Conservation (phyloP, 1,140 invertebrate genomes). For the Antheraea pernyi region DNA sequence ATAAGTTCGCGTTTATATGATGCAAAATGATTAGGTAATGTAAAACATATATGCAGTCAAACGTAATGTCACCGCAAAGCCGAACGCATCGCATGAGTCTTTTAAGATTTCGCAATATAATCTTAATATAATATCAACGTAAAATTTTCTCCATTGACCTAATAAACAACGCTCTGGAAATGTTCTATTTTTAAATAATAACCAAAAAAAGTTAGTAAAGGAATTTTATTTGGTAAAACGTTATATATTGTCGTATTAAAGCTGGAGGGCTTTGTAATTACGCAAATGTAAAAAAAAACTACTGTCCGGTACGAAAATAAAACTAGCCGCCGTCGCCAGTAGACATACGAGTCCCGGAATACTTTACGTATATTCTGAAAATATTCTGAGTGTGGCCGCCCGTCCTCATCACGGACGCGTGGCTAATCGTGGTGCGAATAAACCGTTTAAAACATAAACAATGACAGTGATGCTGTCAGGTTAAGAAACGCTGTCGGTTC, state of each 20-base stretch:
- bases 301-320: constrained; percentile 63
- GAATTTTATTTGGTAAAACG: constrained; percentile 25
- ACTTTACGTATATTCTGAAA: constrained; percentile 48
- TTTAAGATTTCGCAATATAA: constrained; percentile 8
- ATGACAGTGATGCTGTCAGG: constrained; percentile 12
- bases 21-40: no score
- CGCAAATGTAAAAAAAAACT: constrained; percentile 56
- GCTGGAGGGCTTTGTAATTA: constrained; percentile 43
- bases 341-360: constrained; percentile 57
- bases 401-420: constrained; percentile 18
- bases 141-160: constrained; percentile 25
- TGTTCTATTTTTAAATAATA: constrained; percentile 17
- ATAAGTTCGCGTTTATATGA: no score
- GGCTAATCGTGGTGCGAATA: constrained; percentile 16
- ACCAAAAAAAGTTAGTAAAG: not conserved
- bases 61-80: no score
- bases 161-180: constrained; percentile 29
- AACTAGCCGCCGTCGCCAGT: constrained; percentile 44
- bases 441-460: constrained; percentile 20
- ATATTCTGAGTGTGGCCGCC: constrained; percentile 44
- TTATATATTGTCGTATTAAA: constrained; percentile 31
- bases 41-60: no score
- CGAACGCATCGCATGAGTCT: not conserved
- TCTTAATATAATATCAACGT: constrained; percentile 9
- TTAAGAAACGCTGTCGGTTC: not conserved